Conservation (phyloP, 2,797 vertebrate species). For the Glyptemys insculpta region DNA sequence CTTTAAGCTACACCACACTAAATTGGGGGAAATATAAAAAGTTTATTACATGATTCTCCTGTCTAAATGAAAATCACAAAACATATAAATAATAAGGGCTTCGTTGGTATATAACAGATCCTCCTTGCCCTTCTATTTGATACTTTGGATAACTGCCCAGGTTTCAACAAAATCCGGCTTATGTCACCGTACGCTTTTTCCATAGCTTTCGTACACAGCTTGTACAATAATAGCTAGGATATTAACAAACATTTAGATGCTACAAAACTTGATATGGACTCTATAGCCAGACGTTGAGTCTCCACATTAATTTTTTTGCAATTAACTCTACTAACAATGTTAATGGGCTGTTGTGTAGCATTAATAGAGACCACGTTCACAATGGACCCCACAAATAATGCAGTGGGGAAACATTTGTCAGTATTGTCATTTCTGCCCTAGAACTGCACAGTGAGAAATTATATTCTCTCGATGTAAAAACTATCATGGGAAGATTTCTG, state of each 20-base stretch:
- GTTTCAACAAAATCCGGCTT: background rate
- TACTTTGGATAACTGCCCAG: background rate
- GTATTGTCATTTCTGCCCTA: background rate
- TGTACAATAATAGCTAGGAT: background rate
- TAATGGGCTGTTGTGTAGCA: rapidly evolving
- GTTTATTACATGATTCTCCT: background rate
- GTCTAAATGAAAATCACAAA: background rate
- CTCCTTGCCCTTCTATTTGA: background rate
- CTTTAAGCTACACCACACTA: constrained; percentile 1
- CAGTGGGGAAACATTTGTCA: background rate
- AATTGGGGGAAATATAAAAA: background rate
- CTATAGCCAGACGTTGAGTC: background rate
- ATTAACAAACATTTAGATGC: background rate
- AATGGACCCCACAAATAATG: background rate
- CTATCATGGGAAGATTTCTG: background rate
- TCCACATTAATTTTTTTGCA: background rate
- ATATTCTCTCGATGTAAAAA: background rate
- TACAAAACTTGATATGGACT: background rate
- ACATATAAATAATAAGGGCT: background rate
- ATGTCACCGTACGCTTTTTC: background rate
- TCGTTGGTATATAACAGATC: background rate
- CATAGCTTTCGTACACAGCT: background rate
- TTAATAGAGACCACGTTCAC: background rate
- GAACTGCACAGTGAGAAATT: background rate
- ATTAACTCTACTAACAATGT: background rate